phyloP scores from a whole-genome alignment of 2,113 vertebrate species.

The Rhodinocichla rosea region DNA sequence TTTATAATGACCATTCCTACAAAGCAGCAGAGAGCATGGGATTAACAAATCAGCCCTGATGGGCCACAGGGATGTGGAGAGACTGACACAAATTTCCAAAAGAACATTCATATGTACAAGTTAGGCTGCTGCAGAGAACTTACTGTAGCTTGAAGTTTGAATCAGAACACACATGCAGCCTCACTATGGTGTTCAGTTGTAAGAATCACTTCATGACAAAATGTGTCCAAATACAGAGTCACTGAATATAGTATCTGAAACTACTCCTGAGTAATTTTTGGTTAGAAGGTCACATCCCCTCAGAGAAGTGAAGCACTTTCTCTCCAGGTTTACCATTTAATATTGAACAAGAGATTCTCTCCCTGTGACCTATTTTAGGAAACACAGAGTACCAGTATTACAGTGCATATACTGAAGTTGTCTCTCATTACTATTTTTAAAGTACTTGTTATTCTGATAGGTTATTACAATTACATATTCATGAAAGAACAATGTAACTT shows the following conservation, averaged over 20 bases:
- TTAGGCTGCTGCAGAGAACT: background rate
- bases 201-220: background rate
- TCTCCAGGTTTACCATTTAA: background rate
- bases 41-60: background rate
- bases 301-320: background rate
- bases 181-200: background rate
- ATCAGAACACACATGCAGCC: background rate
- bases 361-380: background rate
- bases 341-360: background rate
- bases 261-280: background rate
- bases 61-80: background rate
- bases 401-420: background rate
- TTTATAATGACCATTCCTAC: background rate
- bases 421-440: background rate
- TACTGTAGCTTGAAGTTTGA: background rate
- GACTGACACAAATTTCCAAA: background rate
- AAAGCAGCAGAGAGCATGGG: background rate
- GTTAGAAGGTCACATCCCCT: background rate
- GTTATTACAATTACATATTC: background rate
- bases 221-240: background rate
- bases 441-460: background rate
- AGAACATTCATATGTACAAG: background rate
- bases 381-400: background rate
- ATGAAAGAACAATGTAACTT: background rate
- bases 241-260: background rate